A percentile compares a stretch with the other conserved stretches of the same genome.
phyloP scores from a whole-genome alignment of 2,113 vertebrate species.

The Lipophrys pholis region DNA sequence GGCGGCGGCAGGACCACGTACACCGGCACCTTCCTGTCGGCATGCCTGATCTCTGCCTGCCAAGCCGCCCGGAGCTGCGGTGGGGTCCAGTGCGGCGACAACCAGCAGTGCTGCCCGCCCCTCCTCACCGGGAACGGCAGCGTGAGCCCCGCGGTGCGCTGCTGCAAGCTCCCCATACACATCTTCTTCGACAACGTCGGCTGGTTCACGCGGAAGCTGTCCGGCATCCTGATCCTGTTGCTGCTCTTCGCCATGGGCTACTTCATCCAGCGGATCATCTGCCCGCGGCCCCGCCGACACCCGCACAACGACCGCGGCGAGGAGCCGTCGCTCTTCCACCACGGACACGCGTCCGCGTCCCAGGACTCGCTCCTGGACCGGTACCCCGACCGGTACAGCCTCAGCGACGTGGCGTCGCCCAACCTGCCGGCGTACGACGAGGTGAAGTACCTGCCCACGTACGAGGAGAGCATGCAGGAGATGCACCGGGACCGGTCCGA shows the following conservation, averaged over 20 bases:
- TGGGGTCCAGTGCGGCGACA: conserved; percentile 85
- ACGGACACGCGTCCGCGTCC: conserved; percentile 84
- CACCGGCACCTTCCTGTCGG: conserved; percentile 72
- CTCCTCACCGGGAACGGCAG: conserved; percentile 79
- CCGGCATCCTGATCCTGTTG: conserved; percentile 90
- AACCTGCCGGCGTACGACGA: conserved; percentile 93
- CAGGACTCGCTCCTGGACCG: conserved; percentile 88
- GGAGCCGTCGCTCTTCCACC: conserved; percentile 83
- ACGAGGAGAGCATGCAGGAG: conserved; percentile 93
- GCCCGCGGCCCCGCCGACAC: conserved; percentile 87
- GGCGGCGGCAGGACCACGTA: conserved; percentile 44
- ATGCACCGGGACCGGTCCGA: conserved; percentile 81
- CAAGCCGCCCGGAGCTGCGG: conserved; percentile 84
- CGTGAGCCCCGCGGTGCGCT: conserved; percentile 74
- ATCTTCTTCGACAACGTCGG: conserved; percentile 90
- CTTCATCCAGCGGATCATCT: conserved; percentile 93
- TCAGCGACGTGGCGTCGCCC: conserved; percentile 79
- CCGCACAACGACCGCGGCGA: conserved; percentile 76
- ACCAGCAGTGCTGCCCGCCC: conserved; percentile 88
- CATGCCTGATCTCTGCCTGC: conserved; percentile 72
- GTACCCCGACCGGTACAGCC: conserved; percentile 75
- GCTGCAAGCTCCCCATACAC: conserved; percentile 88
- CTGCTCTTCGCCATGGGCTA: conserved; percentile 94
- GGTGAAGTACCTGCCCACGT: conserved; percentile 93
- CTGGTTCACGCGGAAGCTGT: conserved; percentile 92